Base-by-base conservation (phyloP, 2,888 invertebrate species). In the Argyresthia albistria region DNA sequence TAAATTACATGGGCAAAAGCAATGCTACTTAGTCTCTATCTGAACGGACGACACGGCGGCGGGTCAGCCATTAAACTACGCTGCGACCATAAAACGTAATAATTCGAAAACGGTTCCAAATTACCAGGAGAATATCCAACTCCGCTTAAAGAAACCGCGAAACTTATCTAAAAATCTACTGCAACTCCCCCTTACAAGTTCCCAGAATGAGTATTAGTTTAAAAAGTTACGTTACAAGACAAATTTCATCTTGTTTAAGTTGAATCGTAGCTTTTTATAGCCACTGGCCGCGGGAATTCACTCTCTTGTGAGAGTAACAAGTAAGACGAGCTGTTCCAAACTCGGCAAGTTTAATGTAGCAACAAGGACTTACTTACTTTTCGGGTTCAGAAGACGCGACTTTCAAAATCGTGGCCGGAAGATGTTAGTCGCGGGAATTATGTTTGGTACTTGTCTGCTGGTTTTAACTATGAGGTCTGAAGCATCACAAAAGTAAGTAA, bases 201-300 rank as follows among this genome's bases (percentile, higher is more conserved):
- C 55, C 52, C 53, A 49, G 52, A 56, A 56, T 51, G 55, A 43
- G 50, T 65, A 69, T 73, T 69, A 69, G 62, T 66, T 64, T 58
- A 58, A 67, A 60, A 74, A 70, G 67, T 69, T 64, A 66, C 69
- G 67, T 76, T 73, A 76, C 67, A 65, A 63, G 67, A 66, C 65
- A 69, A 72, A 72, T 70, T 52, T 52, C 46, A 68, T 69, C 72
- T 72, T 69, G 67, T 72, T 73, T 65, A 70, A 73, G 66, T 76
- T 70, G 63, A 66, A 69, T 67, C 70, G 67, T 71, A 66, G 70
- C 66, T 71, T 74, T 75, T 76, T 71, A 72, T 66, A 60, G 63
- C 63, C 56, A 57, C 59, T 57, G 61, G 64, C 62, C 59, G 64
- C 64, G 56, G 59, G 64, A 64, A 65, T 64, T 63, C 62, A 61